Base-by-base conservation (phyloP, 2,888 invertebrate genomes). In the Tipula vernalis region DNA sequence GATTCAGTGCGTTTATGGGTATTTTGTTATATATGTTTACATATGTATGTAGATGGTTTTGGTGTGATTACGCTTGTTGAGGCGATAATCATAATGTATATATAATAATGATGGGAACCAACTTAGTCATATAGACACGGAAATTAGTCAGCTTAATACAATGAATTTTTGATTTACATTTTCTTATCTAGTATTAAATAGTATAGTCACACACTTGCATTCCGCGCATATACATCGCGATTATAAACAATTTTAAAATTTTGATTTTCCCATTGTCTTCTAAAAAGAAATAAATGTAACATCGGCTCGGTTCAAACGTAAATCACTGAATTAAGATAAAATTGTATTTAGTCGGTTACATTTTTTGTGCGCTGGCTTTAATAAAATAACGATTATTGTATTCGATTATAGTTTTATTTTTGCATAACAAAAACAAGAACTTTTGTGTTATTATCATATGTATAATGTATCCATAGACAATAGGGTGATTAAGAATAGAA, bases 331-430 rank as follows among this genome's bases (percentile, higher is more conserved):
- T 71, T 71, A 71, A 71, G 71, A 71, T 71, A 28, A 71, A 71
- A 18, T 71, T 71, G 71, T 71, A 71, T 71, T 71, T 71, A 71
- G 71, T 71, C 71, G 18, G 71, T 71, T 18, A 2, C 28, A 71
- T 8, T 71, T 71, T 71, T 51, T 44, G 6, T 44, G 12, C 3
- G 6, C n/a, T 71, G 18, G n/a, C 71, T 28, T 71, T 71, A 71
- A 71, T 71, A 71, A 71, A 71, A 71, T 71, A 71, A 71, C 71
- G 71, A 71, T 71, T 71, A 71, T 71, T 71, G 28, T 71, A 71
- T 71, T 71, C 71, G 71, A 71, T 71, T 71, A 71, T 71, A 71
- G 71, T 71, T 71, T 71, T 71, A 71, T 71, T 71, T 71, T 71
- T 71, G 71, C 71, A 71, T 71, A 71, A 71, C 71, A 28, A 71